phyloP scores from a whole-genome alignment of 2,797 vertebrate genomes.

The Sandelia bainsii region DNA sequence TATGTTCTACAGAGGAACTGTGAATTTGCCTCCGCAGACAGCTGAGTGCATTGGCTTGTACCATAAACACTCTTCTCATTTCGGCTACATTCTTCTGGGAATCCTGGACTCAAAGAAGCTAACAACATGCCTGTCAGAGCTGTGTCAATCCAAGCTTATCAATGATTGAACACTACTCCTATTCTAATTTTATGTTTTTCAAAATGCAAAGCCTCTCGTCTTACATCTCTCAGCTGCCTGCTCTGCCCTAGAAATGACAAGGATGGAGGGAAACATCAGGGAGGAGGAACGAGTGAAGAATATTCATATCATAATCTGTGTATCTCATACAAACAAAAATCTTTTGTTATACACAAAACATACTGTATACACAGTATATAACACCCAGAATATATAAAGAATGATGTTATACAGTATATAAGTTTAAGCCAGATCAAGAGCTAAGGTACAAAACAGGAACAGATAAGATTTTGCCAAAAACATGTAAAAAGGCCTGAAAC shows the following conservation, averaged over 20 bases:
- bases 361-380: too few relatives aligned
- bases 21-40: slow-evolving; percentile 38
- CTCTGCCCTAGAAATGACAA: slow-evolving; percentile 31
- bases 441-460: too few relatives aligned
- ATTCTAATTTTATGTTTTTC: slow-evolving; percentile 45
- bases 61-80: slow-evolving; percentile 49
- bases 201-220: slow-evolving; percentile 36
- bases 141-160: slow-evolving; percentile 59
- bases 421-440: too few relatives aligned
- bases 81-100: slow-evolving; percentile 31
- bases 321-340: too few relatives aligned
- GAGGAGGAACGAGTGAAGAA: neutral
- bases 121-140: slow-evolving; percentile 40
- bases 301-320: neutral
- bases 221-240: slow-evolving; percentile 12
- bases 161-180: slow-evolving; percentile 62
- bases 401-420: too few relatives aligned
- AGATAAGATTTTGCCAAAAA: too few relatives aligned
- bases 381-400: too few relatives aligned
- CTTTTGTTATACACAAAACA: too few relatives aligned
- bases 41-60: slow-evolving; percentile 20
- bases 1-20: slow-evolving; percentile 26
- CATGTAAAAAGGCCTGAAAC: too few relatives aligned
- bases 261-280: slow-evolving; percentile 10
- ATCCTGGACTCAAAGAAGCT: slow-evolving; percentile 28